Base-by-base conservation (phyloP, 2,797 vertebrate genomes). In the Poliocrania exsul region DNA sequence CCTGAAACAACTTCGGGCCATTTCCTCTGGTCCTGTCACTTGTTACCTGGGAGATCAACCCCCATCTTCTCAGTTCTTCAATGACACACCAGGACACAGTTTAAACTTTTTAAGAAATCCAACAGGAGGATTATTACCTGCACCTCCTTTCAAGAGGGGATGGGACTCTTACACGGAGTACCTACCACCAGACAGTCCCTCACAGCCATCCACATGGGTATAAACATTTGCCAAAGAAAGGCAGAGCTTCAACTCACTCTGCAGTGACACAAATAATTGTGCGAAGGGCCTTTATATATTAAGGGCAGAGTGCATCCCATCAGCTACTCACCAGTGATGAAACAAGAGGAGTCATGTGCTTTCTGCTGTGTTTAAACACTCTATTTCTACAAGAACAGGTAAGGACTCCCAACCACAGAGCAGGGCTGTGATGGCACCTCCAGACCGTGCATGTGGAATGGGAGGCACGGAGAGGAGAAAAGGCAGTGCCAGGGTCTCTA, bases 391-490 rank as follows among this genome's bases (percentile, higher is more conserved):
- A 33, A 11, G 13, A 38, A 31, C 49, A 74, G 13, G 46, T 20
- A 29, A 88, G 38, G 17, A 51, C 23, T 75, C 23, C 75, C 61
- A 47, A 21, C 25, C 37, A 40, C 1, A 2, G 56, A 37, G 31
- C 1, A 2, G 20, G 26, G 53, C 13, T 7, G 16, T 0, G 6
- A 18, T 0, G 8, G 44, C 69, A 88, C 13, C 33, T 53, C 57
- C 1, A 2, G 35, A 29, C 38, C 10, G 20, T 1, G 3, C 16
- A 26, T 1, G 3, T 4, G n/a, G 65, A 74, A 37, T 0, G 0
- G 35, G 46, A 57, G 29, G 31, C 40, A 57, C 1, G 11, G 13
- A 44, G 20, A 73, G 6, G 15, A 67, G 51, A 57, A 66, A 60
- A 65, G n/a, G 61, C 38, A 56, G 31, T 5, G 3, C 15, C 56